Base-by-base conservation (phyloP, 2,797 vertebrate genomes). In the Falco concolor region DNA sequence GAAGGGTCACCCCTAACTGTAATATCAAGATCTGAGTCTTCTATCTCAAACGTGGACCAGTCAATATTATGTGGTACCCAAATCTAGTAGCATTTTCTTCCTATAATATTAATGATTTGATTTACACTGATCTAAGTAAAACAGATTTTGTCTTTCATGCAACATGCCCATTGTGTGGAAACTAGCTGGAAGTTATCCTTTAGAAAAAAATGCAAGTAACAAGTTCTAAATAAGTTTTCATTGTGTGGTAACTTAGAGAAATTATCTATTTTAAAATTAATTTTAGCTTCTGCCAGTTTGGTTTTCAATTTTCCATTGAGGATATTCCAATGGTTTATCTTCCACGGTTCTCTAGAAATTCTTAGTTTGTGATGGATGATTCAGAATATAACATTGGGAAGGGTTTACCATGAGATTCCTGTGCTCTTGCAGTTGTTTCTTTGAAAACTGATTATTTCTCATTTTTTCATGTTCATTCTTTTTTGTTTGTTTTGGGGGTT, bases 401-500 rank as follows among this genome's bases (percentile, higher is more conserved):
- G 40, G 8, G 24, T 38, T 88, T 81, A 32, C 23, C 14, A 32
- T 52, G 16, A 81, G 2, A 78, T 59, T 72, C 25, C 15, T 38
- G 15, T 28, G 12, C 13, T 87, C 2, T 61, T 72, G 30, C 2
- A 50, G 12, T 74, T 30, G 10, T 42, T 72, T 80, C 24, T 70
- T 80, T 86, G 32, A 75, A 86, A 88, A 60, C 1, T 4, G 5
- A 11, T 32, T 17, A n/a, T 81, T 75, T 82, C 22, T 60, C 0
- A 8, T 27, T 59, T 40, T 54, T 54, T 79, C 73, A 3, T 42
- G 0, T 13, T n/a, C 0, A 3, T 38, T 44, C 3, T 4, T 15
- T n/a, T 17, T 28, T 0, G 3, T 14, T 34, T n/a, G 14, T n/a
- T 38, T 70, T 32, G 22, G 5, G 36, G 36, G 36, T 10, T 6